Evolutionary conservation across 2,888 invertebrate genomes (phyloP), one percentile per base, ranked within the genome.

Genomic region (Dryomyza anilis): DNA sequence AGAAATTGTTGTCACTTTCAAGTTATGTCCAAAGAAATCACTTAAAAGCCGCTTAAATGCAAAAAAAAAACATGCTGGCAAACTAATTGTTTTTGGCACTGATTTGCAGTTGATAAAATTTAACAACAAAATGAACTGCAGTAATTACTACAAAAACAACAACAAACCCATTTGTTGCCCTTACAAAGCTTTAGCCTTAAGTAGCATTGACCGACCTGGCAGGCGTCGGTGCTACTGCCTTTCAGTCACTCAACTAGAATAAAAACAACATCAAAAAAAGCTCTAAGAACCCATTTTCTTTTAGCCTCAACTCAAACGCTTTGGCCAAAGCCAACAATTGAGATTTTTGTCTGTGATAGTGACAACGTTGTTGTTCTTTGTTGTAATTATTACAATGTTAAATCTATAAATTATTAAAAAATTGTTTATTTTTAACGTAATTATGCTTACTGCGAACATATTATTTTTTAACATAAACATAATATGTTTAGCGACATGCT

Each of bases 311-410:
- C n/a, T n/a, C n/a, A n/a, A 16, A 21, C 14, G 36, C 30, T 29
- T 21, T 48, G 30, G 48, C 33, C 33, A 50, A 39, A 61, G 52
- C 52, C 60, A 52, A 61, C 50, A 52, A 23, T 52, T 52, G 36
- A 52, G 61, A 61, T 61, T 61, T 27, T 29, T 43, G 21, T 43
- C 48, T 19, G 21, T 46, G 59, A 59, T 53, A 53, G 52, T 61
- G 61, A 36, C 61, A 61, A 52, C 50, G 21, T 58, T 45, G 58
- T 46, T 58, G 45, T 45, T 12, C 33, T 2, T 50, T 52, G 39
- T 60, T 50, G 52, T 39, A 50, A 27, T 25, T 25, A 29, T 53
- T 16, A 29, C 43, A 48, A 48, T 59, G 43, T 21, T 36, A 21
- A 19, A 56, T 43, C 43, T 39, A 56, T 43, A 25, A n/a, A n/a